Conservation (phyloP, 2,888 invertebrate genomes). For the Hecatera dysodea region DNA sequence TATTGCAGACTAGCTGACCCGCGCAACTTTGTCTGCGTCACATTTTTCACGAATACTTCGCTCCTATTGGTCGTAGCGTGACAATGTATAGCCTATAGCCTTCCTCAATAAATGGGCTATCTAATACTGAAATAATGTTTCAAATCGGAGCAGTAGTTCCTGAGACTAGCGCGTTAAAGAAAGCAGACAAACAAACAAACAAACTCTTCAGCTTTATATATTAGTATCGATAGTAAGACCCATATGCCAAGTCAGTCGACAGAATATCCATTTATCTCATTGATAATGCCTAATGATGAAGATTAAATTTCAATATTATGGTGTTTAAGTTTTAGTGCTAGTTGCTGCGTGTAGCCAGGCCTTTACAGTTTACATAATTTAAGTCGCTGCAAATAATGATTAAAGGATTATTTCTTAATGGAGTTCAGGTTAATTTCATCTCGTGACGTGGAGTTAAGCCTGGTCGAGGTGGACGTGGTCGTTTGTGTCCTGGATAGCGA, state of each 20-base stretch:
- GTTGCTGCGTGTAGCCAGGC: background rate
- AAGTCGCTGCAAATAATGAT: conserved; percentile 7
- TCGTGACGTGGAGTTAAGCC: conserved; percentile 66
- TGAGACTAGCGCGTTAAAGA: no score
- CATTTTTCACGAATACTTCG: no score
- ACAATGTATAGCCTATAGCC: no score
- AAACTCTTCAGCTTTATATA: no score
- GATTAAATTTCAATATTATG: background rate
- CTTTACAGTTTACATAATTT: conserved; percentile 3
- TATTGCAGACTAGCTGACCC: no score
- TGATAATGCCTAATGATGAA: background rate
- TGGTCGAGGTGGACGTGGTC: conserved; percentile 65
- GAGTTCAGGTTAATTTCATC: conserved; percentile 75
- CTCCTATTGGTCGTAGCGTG: no score
- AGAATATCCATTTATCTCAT: background rate
- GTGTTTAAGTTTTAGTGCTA: background rate
- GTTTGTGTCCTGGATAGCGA: conserved; percentile 76
- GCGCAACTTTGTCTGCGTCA: no score
- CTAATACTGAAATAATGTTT: no score
- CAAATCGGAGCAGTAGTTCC: no score
- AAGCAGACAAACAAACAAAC: no score
- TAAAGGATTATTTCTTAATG: conserved; percentile 60
- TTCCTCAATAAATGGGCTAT: no score
- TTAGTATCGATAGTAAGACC: no score
- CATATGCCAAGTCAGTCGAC: background rate